Conservation (phyloP, 2,113 vertebrate genomes). For the Podarcis raffonei region DNA sequence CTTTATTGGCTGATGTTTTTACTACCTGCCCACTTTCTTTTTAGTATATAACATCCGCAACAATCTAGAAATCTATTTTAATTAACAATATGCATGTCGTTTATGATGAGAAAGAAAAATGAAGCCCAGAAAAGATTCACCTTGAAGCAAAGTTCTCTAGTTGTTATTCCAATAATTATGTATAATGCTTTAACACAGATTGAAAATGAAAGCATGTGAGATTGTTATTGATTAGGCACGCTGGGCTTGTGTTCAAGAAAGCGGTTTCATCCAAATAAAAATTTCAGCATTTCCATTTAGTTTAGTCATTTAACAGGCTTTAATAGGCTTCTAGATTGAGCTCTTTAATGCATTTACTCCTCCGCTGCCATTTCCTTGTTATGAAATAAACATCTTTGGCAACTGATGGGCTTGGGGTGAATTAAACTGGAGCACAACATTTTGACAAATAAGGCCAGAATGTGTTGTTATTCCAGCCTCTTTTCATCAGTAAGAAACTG, state of each 20-base stretch:
- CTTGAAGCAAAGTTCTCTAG: background rate
- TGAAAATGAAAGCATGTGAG: constrained; percentile 7
- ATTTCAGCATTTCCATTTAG: background rate
- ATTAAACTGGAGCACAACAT: background rate
- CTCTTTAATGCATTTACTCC: background rate
- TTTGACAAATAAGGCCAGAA: background rate
- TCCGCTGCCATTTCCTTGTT: background rate
- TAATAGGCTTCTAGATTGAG: background rate
- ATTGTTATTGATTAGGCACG: background rate
- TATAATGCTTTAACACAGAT: background rate
- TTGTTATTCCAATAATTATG: background rate
- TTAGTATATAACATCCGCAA: background rate
- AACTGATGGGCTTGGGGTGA: background rate
- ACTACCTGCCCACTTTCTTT: background rate
- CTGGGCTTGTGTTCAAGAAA: background rate
- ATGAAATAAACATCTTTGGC: constrained; percentile 4
- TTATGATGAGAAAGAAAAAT: background rate
- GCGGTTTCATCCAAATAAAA: background rate
- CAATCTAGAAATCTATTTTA: background rate
- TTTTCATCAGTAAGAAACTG: constrained; percentile 20
- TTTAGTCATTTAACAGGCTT: background rate
- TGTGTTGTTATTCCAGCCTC: background rate
- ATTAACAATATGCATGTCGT: background rate
- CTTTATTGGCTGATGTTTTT: background rate
- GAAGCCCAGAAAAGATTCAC: background rate